These are phyloP conservation scores for Tridacna gigas DNA, from an alignment of 2,888 invertebrate genomes.

Conservation along the genomic window DNA sequence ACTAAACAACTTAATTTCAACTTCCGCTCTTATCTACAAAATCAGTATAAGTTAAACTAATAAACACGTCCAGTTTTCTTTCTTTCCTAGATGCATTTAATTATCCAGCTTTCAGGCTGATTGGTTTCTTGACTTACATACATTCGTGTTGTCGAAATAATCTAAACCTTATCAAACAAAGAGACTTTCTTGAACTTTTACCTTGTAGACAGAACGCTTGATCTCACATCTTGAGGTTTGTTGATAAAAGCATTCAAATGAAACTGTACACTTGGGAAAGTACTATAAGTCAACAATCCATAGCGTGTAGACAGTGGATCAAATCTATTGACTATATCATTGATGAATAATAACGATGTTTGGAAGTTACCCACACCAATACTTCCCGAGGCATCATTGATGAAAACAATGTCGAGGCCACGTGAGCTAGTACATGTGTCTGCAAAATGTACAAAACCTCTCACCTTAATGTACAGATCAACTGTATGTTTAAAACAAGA, in stretches of 20 bases:
- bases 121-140: too few species aligned
- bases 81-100: too few species aligned
- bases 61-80: too few species aligned
- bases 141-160: background rate
- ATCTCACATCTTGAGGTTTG: background rate
- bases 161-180: background rate
- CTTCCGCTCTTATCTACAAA: too few species aligned
- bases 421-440: background rate
- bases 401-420: background rate
- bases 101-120: too few species aligned
- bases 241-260: background rate
- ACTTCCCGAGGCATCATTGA: slow-evolving; percentile 2
- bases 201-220: background rate
- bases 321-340: slow-evolving; percentile 8
- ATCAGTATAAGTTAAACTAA: too few species aligned
- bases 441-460: background rate
- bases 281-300: background rate
- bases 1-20: too few species aligned
- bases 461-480: too few species aligned
- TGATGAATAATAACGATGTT: background rate
- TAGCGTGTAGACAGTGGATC: background rate
- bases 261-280: background rate
- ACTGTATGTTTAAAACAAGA: too few species aligned
- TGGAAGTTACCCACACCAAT: slow-evolving; percentile 3
- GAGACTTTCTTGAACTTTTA: background rate